Conservation (phyloP, 2,113 vertebrate species). For the Synodontis membranacea region DNA sequence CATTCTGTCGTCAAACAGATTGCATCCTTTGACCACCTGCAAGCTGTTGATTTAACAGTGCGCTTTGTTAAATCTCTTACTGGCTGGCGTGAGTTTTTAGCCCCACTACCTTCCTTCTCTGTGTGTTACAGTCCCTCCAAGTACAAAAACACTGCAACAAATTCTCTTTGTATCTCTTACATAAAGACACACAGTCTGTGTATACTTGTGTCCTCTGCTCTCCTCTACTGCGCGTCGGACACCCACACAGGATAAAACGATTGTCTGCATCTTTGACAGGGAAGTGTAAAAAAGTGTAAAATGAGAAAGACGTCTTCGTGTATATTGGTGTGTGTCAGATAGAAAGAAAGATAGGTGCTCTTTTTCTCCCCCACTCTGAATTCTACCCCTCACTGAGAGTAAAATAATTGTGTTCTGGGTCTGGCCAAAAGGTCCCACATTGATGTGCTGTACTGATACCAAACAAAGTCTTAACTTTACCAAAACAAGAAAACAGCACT, state of each 20-base stretch:
- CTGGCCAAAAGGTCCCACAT: background rate
- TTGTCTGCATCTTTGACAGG: slow-evolving; percentile 32
- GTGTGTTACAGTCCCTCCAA: background rate
- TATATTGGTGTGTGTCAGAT: slow-evolving; percentile 6
- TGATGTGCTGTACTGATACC: background rate
- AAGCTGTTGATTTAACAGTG: background rate
- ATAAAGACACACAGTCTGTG: background rate
- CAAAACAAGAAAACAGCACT: background rate
- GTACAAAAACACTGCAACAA: background rate
- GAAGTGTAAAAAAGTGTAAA: slow-evolving; percentile 35
- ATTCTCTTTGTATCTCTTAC: background rate
- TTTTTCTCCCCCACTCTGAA: background rate
- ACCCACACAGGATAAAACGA: slow-evolving; percentile 38
- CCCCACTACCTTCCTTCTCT: background rate
- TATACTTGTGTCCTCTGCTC: slow-evolving; percentile 17
- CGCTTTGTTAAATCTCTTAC: background rate
- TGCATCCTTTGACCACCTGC: background rate
- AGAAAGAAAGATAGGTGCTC: background rate
- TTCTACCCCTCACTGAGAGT: background rate
- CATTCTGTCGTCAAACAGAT: background rate
- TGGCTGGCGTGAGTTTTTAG: slow-evolving; percentile 10
- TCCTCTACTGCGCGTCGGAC: slow-evolving; percentile 10
- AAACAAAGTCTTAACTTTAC: slow-evolving; percentile 1
- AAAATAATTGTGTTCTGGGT: slow-evolving; percentile 22
- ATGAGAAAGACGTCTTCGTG: background rate